Percentiles rank a stretch among this genome's conserved stretches.
Evolutionary conservation across 2,888 invertebrate species (phyloP).

Genomic region (Diarsia mendica): DNA sequence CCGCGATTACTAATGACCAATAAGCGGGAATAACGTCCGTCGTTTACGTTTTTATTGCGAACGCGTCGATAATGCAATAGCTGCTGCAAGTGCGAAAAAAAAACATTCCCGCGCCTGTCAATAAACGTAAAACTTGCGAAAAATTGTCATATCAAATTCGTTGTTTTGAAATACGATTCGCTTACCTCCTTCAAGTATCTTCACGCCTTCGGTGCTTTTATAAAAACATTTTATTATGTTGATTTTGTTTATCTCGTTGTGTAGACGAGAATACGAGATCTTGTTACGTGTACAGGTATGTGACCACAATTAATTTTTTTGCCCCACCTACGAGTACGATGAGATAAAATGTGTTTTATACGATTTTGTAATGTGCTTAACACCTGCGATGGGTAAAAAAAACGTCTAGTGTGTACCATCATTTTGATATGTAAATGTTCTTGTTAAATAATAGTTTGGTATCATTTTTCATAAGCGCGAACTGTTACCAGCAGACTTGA

Average conservation of each 20-base stretch:
- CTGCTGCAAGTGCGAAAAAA: slow-evolving; percentile 42
- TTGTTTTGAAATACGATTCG: slow-evolving; percentile 86
- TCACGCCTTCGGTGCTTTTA: slow-evolving; percentile 77
- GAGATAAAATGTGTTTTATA: slow-evolving; percentile 72
- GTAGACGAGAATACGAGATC: slow-evolving; percentile 79
- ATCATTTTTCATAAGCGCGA: slow-evolving; percentile 54
- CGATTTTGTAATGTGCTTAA: slow-evolving; percentile 68
- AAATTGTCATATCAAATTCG: slow-evolving; percentile 83
- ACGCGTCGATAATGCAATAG: slow-evolving; percentile 34
- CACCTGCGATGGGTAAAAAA: slow-evolving; percentile 73
- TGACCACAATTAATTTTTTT: slow-evolving; percentile 80
- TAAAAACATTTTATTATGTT: slow-evolving; percentile 80
- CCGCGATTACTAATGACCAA: slow-evolving; percentile 18
- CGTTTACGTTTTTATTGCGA: slow-evolving; percentile 45
- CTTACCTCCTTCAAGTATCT: slow-evolving; percentile 78
- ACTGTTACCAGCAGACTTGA: slow-evolving; percentile 3
- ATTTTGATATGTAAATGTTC: slow-evolving; percentile 76
- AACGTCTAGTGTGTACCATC: slow-evolving; percentile 55
- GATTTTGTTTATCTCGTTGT: slow-evolving; percentile 79
- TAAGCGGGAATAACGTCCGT: slow-evolving; percentile 12
- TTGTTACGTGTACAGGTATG: slow-evolving; percentile 82
- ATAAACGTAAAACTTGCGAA: slow-evolving; percentile 77
- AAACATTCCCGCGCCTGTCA: slow-evolving; percentile 61
- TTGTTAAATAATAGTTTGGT: slow-evolving; percentile 56
- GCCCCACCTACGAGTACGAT: slow-evolving; percentile 69